Percentiles rank a stretch among this genome's conserved stretches.
phyloP scores from a whole-genome alignment of 2,113 vertebrate genomes.

The Halichoerus grypus region DNA sequence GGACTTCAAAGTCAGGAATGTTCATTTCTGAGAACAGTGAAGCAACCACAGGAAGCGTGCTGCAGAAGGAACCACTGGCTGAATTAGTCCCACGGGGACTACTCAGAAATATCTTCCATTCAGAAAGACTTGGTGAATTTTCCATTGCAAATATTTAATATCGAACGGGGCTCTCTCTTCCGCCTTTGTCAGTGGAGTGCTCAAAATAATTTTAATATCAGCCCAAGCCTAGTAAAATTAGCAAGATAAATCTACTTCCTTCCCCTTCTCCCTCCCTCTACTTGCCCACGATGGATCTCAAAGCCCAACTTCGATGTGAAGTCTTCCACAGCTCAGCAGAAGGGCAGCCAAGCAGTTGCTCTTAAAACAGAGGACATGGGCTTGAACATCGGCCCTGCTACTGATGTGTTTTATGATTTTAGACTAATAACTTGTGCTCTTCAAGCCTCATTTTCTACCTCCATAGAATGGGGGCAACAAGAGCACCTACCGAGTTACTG shows the following conservation, averaged over 20 bases:
- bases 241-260: slow-evolving; percentile 79
- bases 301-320: slow-evolving; percentile 34
- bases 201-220: slow-evolving; percentile 81
- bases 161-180: slow-evolving; percentile 72
- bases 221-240: slow-evolving; percentile 77
- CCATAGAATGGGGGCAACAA: background rate
- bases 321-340: background rate
- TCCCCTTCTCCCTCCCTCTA: slow-evolving; percentile 29
- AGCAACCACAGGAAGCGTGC: slow-evolving; percentile 79
- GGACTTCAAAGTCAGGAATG: slow-evolving; percentile 81
- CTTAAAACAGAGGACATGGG: background rate
- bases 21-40: slow-evolving; percentile 80
- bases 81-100: slow-evolving; percentile 69
- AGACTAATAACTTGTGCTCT: background rate
- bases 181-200: slow-evolving; percentile 72
- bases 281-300: background rate
- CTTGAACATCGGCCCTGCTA: background rate
- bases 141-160: slow-evolving; percentile 83
- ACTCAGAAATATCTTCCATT: slow-evolving; percentile 81
- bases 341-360: background rate
- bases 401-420: background rate
- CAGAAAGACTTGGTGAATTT: slow-evolving; percentile 81
- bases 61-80: slow-evolving; percentile 72
- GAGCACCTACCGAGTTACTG: background rate
- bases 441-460: background rate